Evolutionary conservation across 2,888 invertebrate genomes (phyloP), one percentile per base, ranked within the genome.

Genomic region (Prosapia bicincta): DNA sequence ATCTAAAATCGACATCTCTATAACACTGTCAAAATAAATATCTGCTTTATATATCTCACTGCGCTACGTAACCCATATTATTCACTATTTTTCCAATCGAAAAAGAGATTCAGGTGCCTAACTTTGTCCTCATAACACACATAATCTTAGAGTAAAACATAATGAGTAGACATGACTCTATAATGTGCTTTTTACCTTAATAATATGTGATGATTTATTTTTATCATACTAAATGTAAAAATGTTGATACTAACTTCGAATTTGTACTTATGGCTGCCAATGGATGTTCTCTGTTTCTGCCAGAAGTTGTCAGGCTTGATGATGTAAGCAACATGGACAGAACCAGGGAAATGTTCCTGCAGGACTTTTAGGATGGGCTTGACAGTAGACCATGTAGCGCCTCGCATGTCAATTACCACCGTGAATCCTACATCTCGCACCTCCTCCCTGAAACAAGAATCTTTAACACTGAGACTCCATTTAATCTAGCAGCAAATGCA

Each of bases 301-400:
- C 98, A 98, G 88, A 99, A 99, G 85, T 98, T 98, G 84, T 99
- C 99, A 81, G 98, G 98, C 88, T 99, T 98, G 82, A 99, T 97
- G 85, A 99, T 97, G 84, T 96, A 95, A 81, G 97, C 98, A 85
- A 94, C 93, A 87, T 97, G 94, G 84, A 99, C 94, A 85, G 90
- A 91, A 80, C 90, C 90, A 82, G 96, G 93, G 86, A 98, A 98
- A 87, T 96, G 95, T 86, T 99, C 98, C 89, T 99, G 94, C 81
- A 96, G 89, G 83, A 97, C 96, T 90, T 99, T 99, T 81, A 99
- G 88, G 84, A 99, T 97, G 79, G 98, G 97, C 88, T 99, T 99
- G 79, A 98, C 97, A 79, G 95, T 96, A 83, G 95, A 94, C 96
- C 96, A 97, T 80, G 98, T 97, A 80, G 94, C 92, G 82, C 97